Evolutionary conservation across 2,888 invertebrate genomes (phyloP).

Genomic region (Xestobium rufovillosum): DNA sequence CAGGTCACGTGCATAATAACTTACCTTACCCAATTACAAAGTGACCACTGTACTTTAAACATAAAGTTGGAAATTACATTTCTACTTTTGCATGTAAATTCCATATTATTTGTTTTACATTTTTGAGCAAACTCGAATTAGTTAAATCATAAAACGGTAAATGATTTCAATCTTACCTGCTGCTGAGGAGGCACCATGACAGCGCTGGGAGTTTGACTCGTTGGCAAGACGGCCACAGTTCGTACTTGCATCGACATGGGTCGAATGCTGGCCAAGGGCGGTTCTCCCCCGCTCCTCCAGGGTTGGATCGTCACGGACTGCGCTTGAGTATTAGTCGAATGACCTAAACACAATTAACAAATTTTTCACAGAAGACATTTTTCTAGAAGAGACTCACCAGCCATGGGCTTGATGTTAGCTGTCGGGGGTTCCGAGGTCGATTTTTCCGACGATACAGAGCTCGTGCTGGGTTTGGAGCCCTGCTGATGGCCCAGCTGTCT

Average conservation of each 20-base stretch:
- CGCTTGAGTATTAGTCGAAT: conserved; percentile 42
- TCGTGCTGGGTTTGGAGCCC: conserved; percentile 61
- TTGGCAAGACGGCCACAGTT: conserved; percentile 63
- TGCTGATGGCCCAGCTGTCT: conserved; percentile 53
- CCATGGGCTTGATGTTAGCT: conserved; percentile 92
- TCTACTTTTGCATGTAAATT: too few species aligned
- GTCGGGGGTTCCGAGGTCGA: conserved; percentile 60
- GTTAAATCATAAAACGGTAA: too few species aligned
- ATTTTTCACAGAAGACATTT: not conserved
- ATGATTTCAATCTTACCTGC: too few species aligned
- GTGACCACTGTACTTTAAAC: too few species aligned
- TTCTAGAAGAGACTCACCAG: conserved; percentile 52
- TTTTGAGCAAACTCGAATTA: too few species aligned
- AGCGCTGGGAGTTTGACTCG: conserved; percentile 54
- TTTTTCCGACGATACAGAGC: conserved; percentile 55
- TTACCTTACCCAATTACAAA: too few species aligned
- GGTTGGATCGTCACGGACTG: conserved; percentile 55
- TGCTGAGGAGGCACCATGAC: conserved; percentile 55
- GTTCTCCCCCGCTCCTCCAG: conserved; percentile 65
- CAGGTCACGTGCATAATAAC: too few species aligned
- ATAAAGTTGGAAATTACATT: too few species aligned
- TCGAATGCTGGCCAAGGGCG: conserved; percentile 85
- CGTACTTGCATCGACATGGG: conserved; percentile 74
- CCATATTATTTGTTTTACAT: too few species aligned
- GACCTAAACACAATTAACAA: conserved; percentile 26